A percentile compares a stretch with the other conserved stretches of the same genome.
Conservation (phyloP, 2,797 vertebrate species). For the Gymnoscopelus microlampas region DNA sequence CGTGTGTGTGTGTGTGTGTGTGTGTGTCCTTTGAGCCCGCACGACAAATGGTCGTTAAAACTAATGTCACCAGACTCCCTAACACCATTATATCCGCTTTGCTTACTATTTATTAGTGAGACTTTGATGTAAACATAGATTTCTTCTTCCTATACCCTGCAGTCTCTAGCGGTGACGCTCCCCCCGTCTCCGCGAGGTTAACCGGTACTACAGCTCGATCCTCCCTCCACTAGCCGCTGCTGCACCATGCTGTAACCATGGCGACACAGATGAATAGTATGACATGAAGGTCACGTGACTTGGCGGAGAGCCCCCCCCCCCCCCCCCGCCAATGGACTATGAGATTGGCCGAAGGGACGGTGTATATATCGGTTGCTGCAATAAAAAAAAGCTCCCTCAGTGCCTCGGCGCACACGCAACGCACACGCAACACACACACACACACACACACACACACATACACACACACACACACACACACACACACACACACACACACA, state of each 20-base stretch:
- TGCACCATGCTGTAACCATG: slow-evolving; percentile 6
- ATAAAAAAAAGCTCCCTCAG: slow-evolving; percentile 29
- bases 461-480: not conserved
- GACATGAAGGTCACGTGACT: not conserved
- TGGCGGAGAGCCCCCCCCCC: not conserved
- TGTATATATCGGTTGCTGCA: slow-evolving; percentile 12
- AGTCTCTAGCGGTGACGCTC: too few relatives aligned
- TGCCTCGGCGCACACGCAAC: not conserved
- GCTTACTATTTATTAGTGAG: too few relatives aligned
- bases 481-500: not conserved
- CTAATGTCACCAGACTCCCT: too few relatives aligned
- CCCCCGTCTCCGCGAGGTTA: not conserved
- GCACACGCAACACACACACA: too few relatives aligned
- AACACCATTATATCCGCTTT: too few relatives aligned
- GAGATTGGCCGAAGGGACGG: not conserved
- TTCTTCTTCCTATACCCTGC: too few relatives aligned
- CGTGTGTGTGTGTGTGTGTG: not conserved
- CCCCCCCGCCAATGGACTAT: not conserved
- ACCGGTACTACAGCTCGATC: too few relatives aligned
- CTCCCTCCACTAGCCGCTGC: too few relatives aligned
- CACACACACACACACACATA: too few relatives aligned
- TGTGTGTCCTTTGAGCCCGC: too few relatives aligned
- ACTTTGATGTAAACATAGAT: too few relatives aligned
- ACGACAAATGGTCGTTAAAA: too few relatives aligned
- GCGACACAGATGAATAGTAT: slow-evolving; percentile 7